Percentiles rank a stretch among this genome's conserved stretches.
Conservation (phyloP, 2,797 vertebrate species). For the Sarcoramphus papa region DNA sequence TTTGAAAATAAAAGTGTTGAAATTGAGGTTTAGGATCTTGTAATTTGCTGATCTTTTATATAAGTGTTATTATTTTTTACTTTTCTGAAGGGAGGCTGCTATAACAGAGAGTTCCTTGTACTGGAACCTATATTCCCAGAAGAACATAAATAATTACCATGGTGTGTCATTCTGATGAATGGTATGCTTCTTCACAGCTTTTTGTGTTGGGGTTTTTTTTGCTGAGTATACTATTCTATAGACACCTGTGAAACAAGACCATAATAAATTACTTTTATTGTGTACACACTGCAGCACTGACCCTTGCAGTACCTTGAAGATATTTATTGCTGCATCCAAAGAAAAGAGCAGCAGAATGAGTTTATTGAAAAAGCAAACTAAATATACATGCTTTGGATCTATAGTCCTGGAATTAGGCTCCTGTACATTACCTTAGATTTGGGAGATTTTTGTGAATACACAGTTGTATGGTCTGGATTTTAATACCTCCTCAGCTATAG, state of each 20-base stretch:
- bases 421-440: background rate
- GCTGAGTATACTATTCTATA: conserved; percentile 34
- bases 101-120: conserved; percentile 11
- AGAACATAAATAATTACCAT: conserved; percentile 40
- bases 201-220: background rate
- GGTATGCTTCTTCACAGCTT: background rate
- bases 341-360: background rate
- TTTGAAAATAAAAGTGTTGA: background rate
- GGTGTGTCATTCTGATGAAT: conserved; percentile 48
- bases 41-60: background rate
- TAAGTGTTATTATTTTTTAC: background rate
- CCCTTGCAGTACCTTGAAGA: background rate
- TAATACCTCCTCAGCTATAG: background rate
- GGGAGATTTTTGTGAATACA: background rate
- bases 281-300: background rate
- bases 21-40: background rate
- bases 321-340: conserved; percentile 12
- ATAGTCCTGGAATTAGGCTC: background rate
- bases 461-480: background rate
- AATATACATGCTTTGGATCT: background rate
- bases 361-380: background rate
- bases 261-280: conserved; percentile 43
- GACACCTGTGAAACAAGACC: conserved; percentile 43
- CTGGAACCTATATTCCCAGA: conserved; percentile 33
- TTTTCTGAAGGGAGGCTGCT: background rate